Conservation (phyloP, 2,888 invertebrate species). For the Orthosia gothica region DNA sequence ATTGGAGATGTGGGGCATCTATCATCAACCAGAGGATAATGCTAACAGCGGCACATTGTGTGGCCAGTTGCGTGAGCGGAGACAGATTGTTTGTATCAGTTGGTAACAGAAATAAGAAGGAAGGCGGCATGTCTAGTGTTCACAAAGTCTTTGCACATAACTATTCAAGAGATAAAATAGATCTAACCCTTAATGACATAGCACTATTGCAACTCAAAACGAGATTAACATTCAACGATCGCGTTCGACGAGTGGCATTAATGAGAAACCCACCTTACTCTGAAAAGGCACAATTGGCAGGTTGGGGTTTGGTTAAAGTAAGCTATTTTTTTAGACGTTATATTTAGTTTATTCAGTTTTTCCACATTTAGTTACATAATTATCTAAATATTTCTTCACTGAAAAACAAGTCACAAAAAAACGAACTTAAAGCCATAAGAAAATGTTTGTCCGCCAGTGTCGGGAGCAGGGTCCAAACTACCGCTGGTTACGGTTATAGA, state of each 20-base stretch:
- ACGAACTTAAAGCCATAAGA: background rate
- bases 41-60: slow-evolving; percentile 61
- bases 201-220: slow-evolving; percentile 8
- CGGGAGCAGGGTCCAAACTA: too few species aligned
- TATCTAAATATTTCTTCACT: too few species aligned
- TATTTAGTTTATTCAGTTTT: background rate
- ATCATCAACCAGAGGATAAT: slow-evolving; percentile 59
- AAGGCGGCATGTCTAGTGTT: background rate
- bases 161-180: too few species aligned
- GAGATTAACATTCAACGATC: background rate
- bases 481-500: too few species aligned
- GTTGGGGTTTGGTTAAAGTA: slow-evolving; percentile 21
- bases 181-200: slow-evolving; percentile 13
- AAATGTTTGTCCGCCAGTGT: too few species aligned
- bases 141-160: background rate
- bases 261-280: slow-evolving; percentile 19
- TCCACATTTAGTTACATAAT: too few species aligned
- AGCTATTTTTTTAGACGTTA: background rate
- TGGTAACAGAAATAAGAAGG: background rate
- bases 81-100: background rate
- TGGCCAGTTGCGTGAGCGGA: slow-evolving; percentile 12
- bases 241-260: slow-evolving; percentile 10
- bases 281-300: slow-evolving; percentile 22
- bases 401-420: background rate
- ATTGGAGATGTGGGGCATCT: slow-evolving; percentile 50